phyloP scores from a whole-genome alignment of 2,113 vertebrate genomes.

The Rhabdomys dilectus region DNA sequence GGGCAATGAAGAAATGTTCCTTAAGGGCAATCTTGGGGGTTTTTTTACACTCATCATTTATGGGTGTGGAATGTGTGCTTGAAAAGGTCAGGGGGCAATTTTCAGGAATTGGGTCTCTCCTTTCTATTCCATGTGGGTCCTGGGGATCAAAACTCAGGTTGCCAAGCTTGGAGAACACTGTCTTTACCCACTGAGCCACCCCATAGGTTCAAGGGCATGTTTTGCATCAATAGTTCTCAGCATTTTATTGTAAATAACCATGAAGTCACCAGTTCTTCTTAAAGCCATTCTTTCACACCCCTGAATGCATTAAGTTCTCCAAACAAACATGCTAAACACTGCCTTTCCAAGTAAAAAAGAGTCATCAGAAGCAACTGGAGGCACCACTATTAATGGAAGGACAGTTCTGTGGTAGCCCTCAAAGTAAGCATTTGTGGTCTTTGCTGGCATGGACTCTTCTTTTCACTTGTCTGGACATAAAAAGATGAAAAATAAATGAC shows the following conservation, averaged over 20 bases:
- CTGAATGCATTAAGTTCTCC: constrained; percentile 41
- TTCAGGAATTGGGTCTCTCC: neutral
- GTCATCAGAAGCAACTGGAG: constrained; percentile 4
- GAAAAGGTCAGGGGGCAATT: neutral
- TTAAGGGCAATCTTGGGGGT: constrained; percentile 33
- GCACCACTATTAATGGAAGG: neutral
- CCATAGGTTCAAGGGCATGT: neutral
- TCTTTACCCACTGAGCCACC: neutral
- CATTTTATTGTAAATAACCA: constrained; percentile 32
- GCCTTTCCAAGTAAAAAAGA: constrained; percentile 54
- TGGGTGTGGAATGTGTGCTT: neutral
- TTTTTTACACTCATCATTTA: neutral
- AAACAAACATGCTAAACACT: constrained; percentile 45
- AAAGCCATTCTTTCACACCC: constrained; percentile 25
- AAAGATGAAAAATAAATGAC: constrained; percentile 6
- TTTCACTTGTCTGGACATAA: constrained; percentile 13
- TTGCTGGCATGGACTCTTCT: neutral
- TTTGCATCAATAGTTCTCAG: neutral
- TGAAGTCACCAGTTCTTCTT: neutral
- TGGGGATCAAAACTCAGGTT: neutral
- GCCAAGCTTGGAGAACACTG: neutral
- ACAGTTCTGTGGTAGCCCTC: neutral
- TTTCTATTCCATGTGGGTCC: neutral
- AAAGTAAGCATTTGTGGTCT: constrained; percentile 53
- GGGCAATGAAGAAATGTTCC: neutral